Evolutionary conservation across 2,888 invertebrate species (phyloP).

Genomic region (Drosophila mulleri): DNA sequence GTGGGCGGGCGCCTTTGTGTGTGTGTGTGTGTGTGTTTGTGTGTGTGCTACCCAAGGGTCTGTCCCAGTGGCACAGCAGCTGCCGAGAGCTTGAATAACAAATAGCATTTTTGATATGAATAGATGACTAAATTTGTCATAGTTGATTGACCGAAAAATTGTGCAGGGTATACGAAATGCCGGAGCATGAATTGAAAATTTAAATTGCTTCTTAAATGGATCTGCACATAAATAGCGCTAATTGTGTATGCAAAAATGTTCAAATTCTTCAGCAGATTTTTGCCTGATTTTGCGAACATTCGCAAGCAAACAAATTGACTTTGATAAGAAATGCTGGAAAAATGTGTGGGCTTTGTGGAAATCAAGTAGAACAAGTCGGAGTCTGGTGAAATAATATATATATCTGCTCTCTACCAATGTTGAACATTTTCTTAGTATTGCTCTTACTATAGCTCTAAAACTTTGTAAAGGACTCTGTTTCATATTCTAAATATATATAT

Average conservation of each 20-base stretch:
- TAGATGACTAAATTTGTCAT: constrained; percentile 60
- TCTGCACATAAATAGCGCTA: constrained; percentile 36
- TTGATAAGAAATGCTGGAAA: not conserved
- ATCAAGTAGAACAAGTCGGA: not conserved
- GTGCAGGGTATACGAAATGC: constrained; percentile 30
- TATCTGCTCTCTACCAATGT: too few relatives aligned
- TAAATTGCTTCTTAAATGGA: constrained; percentile 13
- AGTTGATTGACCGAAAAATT: constrained; percentile 67
- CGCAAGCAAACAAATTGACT: not conserved
- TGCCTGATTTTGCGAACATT: not conserved
- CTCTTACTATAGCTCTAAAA: too few relatives aligned
- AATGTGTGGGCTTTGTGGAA: not conserved
- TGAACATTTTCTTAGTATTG: too few relatives aligned
- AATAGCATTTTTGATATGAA: constrained; percentile 57
- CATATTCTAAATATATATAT: too few relatives aligned
- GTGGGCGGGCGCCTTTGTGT: constrained; percentile 37
- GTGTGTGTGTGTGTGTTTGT: constrained; percentile 16
- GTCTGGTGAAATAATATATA: too few relatives aligned
- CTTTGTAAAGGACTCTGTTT: too few relatives aligned
- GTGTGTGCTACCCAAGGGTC: constrained; percentile 13
- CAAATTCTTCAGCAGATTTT: not conserved
- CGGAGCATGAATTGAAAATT: constrained; percentile 12
- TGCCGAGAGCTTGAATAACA: constrained; percentile 52
- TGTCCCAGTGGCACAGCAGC: constrained; percentile 30
- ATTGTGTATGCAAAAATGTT: constrained; percentile 21